Conservation (phyloP, 1,140 invertebrate genomes). For the Bombus waltoni region DNA sequence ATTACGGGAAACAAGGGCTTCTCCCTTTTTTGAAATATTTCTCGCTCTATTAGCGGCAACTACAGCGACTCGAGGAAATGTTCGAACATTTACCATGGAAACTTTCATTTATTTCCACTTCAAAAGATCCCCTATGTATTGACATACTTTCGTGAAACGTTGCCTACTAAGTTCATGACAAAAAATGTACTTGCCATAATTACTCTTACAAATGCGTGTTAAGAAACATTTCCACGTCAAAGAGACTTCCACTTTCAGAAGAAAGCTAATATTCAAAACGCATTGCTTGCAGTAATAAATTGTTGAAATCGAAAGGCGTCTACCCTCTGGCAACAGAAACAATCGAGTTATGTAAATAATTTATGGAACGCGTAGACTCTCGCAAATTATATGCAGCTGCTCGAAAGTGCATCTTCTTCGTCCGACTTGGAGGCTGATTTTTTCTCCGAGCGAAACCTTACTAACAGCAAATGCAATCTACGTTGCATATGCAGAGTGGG, state of each 20-base stretch:
- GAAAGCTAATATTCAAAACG: too few relatives aligned
- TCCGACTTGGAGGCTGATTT: not conserved
- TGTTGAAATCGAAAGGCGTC: not conserved
- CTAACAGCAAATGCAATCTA: not conserved
- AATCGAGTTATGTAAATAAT: not conserved
- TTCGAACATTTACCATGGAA: not conserved
- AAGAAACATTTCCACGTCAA: too few relatives aligned
- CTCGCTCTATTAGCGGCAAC: not conserved
- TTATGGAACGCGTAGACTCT: not conserved
- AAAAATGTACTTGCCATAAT: too few relatives aligned
- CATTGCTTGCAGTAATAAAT: not conserved
- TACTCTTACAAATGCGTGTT: too few relatives aligned
- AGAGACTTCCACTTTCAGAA: too few relatives aligned
- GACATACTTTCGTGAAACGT: too few relatives aligned
- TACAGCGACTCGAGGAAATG: too few relatives aligned
- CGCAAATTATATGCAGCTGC: not conserved
- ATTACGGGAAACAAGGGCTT: not conserved
- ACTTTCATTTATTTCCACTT: too few relatives aligned
- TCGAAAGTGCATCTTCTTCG: not conserved
- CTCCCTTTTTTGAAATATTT: not conserved
- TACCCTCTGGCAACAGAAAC: not conserved
- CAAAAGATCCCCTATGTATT: too few relatives aligned
- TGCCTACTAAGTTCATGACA: too few relatives aligned
- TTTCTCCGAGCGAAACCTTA: not conserved
- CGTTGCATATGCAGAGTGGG: not conserved